Base-by-base conservation (phyloP, 2,888 invertebrate species). In the Caenorhabditis sp. region DNA sequence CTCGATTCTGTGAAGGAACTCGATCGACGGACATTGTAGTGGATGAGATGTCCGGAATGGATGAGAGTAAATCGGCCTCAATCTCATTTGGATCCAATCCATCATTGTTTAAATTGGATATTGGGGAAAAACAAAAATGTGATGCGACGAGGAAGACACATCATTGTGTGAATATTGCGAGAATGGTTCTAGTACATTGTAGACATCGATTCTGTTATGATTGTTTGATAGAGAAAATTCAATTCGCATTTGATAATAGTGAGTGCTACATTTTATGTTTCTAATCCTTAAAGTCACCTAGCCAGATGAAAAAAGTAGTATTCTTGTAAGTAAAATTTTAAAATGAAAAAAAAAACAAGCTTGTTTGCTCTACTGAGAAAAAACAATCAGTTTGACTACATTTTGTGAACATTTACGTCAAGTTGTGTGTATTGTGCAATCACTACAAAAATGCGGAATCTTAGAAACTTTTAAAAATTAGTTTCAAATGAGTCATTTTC, bases 121-220 rank as follows among this genome's bases (percentile, higher is more conserved):
- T 68, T 56, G 66, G 59, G 20, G 73, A 73, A 26, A 73, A 73
- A 38, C 52, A 65, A 57, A 73, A 63, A 63, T 70, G 75, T 52
- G 75, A 70, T 31, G 67, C 67, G 14, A 43, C 58, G 4, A 54
- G 60, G 21, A 68, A 65, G 26, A 65, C 65, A 12, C 68, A 68
- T 52, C 67, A 68, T 23, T 82, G 82, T 63, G 73, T 70, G 61
- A 82, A 82, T 62, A 77, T 77, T 53, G 82, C 82, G 12, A 50
- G 79, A 25, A 77, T 82, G 69, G 77, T 70, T n/a, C 69, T 79
- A 25, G 61, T 60, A 2, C 77, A 77, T 63, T 82, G 82, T 60
- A 77, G 80, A 50, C 82, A 82, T 63, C 65, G 71, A n/a, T 64
- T 79, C 25, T 82, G 82, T 59, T 76, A 74, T 57, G 82, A 82